Conservation (phyloP, 2,113 vertebrate species). For the Gobiocypris rarus region DNA sequence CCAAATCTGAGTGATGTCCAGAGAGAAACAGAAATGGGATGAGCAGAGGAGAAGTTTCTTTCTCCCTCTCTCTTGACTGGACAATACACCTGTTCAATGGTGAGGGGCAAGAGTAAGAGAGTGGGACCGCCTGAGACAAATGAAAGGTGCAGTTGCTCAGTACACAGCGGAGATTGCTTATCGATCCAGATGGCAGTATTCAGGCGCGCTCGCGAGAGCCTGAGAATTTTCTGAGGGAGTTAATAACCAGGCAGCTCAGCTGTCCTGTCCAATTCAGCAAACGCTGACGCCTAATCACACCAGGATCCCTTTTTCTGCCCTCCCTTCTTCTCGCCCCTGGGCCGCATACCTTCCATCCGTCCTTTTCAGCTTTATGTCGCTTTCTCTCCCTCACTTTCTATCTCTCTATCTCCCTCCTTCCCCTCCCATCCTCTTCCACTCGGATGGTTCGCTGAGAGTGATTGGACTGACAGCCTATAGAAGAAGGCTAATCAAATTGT, state of each 20-base stretch:
- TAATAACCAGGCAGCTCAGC: slow-evolving; percentile 99
- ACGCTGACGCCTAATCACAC: slow-evolving; percentile 97
- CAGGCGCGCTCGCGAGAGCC: slow-evolving; percentile 88
- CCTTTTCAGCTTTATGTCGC: slow-evolving; percentile 45
- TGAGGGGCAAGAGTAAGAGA: slow-evolving; percentile 78
- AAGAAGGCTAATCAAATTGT: slow-evolving; percentile 99
- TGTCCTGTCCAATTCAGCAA: slow-evolving; percentile 99
- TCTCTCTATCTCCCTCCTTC: slow-evolving; percentile 72
- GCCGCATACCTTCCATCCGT: slow-evolving; percentile 43
- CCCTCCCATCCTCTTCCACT: slow-evolving; percentile 85
- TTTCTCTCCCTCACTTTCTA: slow-evolving; percentile 67
- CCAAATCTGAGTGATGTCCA: slow-evolving; percentile 33
- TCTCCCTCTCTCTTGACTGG: slow-evolving; percentile 36
- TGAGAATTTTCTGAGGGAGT: slow-evolving; percentile 99
- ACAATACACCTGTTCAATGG: slow-evolving; percentile 45
- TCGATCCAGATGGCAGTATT: slow-evolving; percentile 99
- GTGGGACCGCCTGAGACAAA: slow-evolving; percentile 91
- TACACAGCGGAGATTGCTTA: slow-evolving; percentile 99
- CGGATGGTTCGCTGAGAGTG: slow-evolving; percentile 89
- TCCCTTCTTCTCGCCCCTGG: slow-evolving; percentile 46
- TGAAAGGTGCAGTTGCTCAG: slow-evolving; percentile 99
- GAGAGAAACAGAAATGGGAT: slow-evolving; percentile 36
- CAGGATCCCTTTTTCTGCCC: slow-evolving; percentile 96
- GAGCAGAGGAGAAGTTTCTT: slow-evolving; percentile 10
- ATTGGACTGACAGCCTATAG: slow-evolving; percentile 99